Evolutionary conservation across 2,113 vertebrate genomes (phyloP).

Genomic region (Fulmarus glacialis): DNA sequence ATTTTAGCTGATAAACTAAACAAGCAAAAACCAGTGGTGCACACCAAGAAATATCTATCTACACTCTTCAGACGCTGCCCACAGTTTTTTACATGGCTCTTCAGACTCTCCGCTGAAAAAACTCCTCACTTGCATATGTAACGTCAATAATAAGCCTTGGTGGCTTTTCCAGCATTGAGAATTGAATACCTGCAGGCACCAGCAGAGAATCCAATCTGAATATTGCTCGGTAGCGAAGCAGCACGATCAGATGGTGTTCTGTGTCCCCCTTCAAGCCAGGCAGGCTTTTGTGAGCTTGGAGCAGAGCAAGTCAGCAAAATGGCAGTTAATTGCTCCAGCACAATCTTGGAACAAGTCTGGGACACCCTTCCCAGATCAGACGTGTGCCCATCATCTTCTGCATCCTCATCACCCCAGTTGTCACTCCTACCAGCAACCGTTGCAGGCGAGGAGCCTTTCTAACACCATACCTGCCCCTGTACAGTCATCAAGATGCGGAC

Average conservation of each 20-base stretch:
- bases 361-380: background rate
- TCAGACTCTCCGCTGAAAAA: background rate
- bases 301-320: rapidly evolving
- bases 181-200: background rate
- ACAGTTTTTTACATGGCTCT: background rate
- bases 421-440: background rate
- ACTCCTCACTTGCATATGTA: background rate
- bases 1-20: background rate
- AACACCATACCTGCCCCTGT: background rate
- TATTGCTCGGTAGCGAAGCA: background rate
- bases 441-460: background rate
- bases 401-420: background rate
- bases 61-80: background rate
- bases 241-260: background rate
- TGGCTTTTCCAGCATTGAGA: background rate
- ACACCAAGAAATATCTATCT: background rate
- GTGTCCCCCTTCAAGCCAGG: background rate
- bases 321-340: background rate
- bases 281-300: background rate
- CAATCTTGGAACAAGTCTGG: background rate
- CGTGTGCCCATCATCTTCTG: no score
- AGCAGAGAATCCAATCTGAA: background rate
- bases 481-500: background rate
- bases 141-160: background rate
- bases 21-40: background rate